phyloP scores from a whole-genome alignment of 1,140 invertebrate species.

The Papilio polyxenes region DNA sequence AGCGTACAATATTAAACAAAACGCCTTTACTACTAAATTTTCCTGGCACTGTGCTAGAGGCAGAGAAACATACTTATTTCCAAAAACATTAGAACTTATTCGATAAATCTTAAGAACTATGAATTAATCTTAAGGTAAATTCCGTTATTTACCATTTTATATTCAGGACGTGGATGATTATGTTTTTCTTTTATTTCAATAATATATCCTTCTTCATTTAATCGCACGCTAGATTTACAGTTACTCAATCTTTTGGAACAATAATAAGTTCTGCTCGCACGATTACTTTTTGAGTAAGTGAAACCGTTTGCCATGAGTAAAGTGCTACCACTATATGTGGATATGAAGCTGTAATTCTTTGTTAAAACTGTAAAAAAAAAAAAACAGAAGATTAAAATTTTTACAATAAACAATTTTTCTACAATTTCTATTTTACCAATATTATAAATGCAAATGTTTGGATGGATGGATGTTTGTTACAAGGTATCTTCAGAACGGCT shows the following conservation, averaged over 20 bases:
- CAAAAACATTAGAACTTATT: no score
- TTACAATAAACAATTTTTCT: background rate
- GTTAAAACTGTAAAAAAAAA: constrained; percentile 42
- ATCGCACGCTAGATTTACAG: constrained; percentile 54
- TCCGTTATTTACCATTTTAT: constrained; percentile 39
- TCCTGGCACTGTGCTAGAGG: no score
- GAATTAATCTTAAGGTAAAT: background rate
- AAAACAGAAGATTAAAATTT: background rate
- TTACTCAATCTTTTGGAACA: constrained; percentile 56
- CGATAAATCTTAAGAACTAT: no score
- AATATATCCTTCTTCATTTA: constrained; percentile 49
- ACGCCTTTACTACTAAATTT: no score
- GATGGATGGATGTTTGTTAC: no score
- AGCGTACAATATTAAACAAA: no score
- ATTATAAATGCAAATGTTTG: no score
- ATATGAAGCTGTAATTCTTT: constrained; percentile 49
- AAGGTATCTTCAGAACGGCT: no score
- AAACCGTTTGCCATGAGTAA: constrained; percentile 54
- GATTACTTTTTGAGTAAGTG: constrained; percentile 43
- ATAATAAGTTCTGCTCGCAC: constrained; percentile 52
- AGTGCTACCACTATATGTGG: constrained; percentile 46
- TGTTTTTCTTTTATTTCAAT: constrained; percentile 45
- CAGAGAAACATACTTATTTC: no score
- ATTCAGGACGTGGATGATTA: constrained; percentile 55
- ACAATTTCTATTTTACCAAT: no score